Percentiles rank a stretch among this genome's conserved stretches.
Conservation (phyloP, 2,113 vertebrate species). For the Zosterops pallidus region DNA sequence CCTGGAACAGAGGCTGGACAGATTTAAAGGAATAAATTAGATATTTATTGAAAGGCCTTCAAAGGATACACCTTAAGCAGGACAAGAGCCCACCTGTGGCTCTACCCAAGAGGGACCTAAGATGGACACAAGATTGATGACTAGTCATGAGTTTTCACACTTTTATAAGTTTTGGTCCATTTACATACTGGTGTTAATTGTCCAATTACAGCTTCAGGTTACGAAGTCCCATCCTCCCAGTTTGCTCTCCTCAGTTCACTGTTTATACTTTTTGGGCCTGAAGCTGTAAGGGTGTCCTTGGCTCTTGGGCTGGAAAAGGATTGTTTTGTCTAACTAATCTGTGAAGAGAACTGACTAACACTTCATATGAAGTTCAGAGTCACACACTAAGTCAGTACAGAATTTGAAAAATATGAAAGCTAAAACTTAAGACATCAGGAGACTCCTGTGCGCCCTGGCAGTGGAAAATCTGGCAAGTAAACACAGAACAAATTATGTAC, state of each 20-base stretch:
- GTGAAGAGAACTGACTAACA: not conserved
- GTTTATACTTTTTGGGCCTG: not conserved
- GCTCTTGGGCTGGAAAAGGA: not conserved
- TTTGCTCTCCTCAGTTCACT: not conserved
- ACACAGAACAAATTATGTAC: not conserved
- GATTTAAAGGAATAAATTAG: not conserved
- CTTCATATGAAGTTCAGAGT: not conserved
- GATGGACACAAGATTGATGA: not conserved
- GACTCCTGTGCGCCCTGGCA: not conserved
- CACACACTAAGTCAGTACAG: not conserved
- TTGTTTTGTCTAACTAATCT: not conserved
- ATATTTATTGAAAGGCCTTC: not conserved
- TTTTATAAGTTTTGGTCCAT: not conserved
- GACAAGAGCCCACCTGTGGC: not conserved
- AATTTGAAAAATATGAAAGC: not conserved
- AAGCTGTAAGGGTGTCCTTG: not conserved
- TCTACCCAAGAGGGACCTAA: not conserved
- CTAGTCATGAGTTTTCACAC: not conserved
- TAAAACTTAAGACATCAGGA: not conserved
- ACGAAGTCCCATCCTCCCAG: not conserved
- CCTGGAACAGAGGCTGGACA: not conserved
- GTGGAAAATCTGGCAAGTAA: not conserved
- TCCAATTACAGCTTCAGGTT: not conserved
- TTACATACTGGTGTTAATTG: not conserved
- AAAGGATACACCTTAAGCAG: not conserved